These are phyloP conservation scores for Tribolium madens DNA, from an alignment of 1,140 invertebrate species.

Conservation along the genomic window DNA sequence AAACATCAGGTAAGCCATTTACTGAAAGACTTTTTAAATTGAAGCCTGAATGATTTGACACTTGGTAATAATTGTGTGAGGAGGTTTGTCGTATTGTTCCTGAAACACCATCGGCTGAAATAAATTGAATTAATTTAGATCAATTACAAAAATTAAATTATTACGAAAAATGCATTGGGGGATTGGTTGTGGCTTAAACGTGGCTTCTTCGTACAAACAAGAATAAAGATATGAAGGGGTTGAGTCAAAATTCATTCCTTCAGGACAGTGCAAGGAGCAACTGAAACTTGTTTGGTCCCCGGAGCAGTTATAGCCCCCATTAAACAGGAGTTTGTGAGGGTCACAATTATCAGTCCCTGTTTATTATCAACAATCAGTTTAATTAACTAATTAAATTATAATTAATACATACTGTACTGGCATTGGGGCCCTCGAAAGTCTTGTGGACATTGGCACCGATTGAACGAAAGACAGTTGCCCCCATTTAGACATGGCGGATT, in stretches of 20 bases:
- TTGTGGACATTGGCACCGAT: constrained; percentile 81
- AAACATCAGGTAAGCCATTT: constrained; percentile 6
- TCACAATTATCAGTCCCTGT: constrained; percentile 72
- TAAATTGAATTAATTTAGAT: background rate
- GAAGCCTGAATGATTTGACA: constrained; percentile 15
- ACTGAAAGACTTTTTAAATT: constrained; percentile 36
- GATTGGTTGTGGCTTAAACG: constrained; percentile 76
- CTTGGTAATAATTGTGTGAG: constrained; percentile 47
- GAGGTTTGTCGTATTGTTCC: constrained; percentile 22
- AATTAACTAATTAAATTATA: background rate
- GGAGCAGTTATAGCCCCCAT: constrained; percentile 80
- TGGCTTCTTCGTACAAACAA: constrained; percentile 77
- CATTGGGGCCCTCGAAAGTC: constrained; percentile 80
- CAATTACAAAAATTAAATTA: constrained; percentile 52
- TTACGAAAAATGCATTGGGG: constrained; percentile 81
- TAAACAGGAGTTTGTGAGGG: constrained; percentile 75
- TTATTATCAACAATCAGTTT: background rate
- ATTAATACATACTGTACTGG: constrained; percentile 77
- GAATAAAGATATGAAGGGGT: constrained; percentile 73
- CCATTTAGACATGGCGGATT: constrained; percentile 81
- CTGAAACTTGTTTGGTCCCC: constrained; percentile 71
- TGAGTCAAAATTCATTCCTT: constrained; percentile 72
- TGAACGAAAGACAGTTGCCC: constrained; percentile 79
- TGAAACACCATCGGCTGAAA: constrained; percentile 38
- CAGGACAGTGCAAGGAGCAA: constrained; percentile 77